Conservation (phyloP, 1,140 invertebrate species). For the Hyposmocoma kahamanoa region DNA sequence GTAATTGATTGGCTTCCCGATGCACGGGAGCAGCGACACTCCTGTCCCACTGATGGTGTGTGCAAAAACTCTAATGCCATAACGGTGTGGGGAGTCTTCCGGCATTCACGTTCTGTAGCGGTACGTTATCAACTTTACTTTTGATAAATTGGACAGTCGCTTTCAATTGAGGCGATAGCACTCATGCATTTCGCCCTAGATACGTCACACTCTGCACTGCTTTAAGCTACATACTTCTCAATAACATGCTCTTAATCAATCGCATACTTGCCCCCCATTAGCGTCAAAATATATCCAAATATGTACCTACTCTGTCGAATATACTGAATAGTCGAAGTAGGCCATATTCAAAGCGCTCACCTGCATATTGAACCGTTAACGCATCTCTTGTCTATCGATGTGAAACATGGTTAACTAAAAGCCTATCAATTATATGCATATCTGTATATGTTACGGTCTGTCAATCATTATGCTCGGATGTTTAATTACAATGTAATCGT, state of each 20-base stretch:
- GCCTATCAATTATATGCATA: slow-evolving; percentile 31
- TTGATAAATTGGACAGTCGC: slow-evolving; percentile 35
- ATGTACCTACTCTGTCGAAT: slow-evolving; percentile 22
- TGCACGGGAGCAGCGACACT: slow-evolving; percentile 38
- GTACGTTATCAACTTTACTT: slow-evolving; percentile 16
- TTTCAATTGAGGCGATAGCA: slow-evolving; percentile 26
- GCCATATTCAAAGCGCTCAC: slow-evolving; percentile 26
- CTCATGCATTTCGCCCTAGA: slow-evolving; percentile 21
- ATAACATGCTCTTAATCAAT: slow-evolving; percentile 23
- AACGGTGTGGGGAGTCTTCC: slow-evolving; percentile 50
- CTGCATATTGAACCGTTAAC: slow-evolving; percentile 31
- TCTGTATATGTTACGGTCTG: slow-evolving; percentile 21
- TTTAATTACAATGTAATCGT: slow-evolving; percentile 23
- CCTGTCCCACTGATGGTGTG: slow-evolving; percentile 55
- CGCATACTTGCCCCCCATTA: slow-evolving; percentile 16
- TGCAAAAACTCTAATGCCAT: slow-evolving; percentile 67
- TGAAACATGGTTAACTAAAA: slow-evolving; percentile 30
- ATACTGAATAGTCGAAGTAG: slow-evolving; percentile 28
- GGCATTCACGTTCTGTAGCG: slow-evolving; percentile 28
- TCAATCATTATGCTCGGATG: slow-evolving; percentile 23
- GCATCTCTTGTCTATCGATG: slow-evolving; percentile 27
- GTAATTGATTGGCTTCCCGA: slow-evolving; percentile 65
- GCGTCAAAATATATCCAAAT: slow-evolving; percentile 24
- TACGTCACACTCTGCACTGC: slow-evolving; percentile 12
- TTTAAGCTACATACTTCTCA: background rate